These are phyloP conservation scores for Tapera naevia DNA, from an alignment of 2,797 vertebrate genomes.

Conservation along the genomic window DNA sequence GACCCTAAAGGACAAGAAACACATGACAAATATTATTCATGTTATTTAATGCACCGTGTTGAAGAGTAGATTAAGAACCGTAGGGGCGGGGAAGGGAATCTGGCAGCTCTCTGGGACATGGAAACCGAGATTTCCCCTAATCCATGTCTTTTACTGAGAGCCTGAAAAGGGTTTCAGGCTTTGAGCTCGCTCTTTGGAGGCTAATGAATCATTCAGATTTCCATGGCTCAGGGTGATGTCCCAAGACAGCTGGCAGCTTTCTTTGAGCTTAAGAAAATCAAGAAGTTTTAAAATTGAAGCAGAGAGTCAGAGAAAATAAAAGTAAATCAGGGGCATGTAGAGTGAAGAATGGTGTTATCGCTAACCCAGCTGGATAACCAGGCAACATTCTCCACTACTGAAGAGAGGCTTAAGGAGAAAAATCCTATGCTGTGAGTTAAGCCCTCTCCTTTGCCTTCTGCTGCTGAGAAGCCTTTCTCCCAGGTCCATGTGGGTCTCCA, in stretches of 20 bases:
- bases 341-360: background rate
- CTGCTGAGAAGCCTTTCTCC: background rate
- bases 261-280: slow-evolving; percentile 10
- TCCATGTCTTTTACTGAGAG: background rate
- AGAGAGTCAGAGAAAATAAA: background rate
- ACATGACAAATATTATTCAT: background rate
- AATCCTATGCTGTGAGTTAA: background rate
- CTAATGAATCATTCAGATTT: slow-evolving; percentile 42
- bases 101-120: background rate
- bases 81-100: background rate
- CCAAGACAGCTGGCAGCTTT: slow-evolving; percentile 49
- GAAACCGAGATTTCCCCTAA: slow-evolving; percentile 28
- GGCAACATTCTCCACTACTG: background rate
- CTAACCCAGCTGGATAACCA: background rate
- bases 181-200: background rate
- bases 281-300: background rate
- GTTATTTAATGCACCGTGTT: background rate
- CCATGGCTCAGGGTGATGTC: slow-evolving; percentile 41
- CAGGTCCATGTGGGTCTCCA: rapidly evolving
- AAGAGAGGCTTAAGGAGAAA: background rate
- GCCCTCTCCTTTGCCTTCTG: background rate
- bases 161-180: slow-evolving; percentile 10
- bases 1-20: background rate
- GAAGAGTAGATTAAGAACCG: background rate
- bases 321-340: background rate